These are phyloP conservation scores for Gymnosoma rotundatum DNA, from an alignment of 2,888 invertebrate genomes.

Conservation along the genomic window DNA sequence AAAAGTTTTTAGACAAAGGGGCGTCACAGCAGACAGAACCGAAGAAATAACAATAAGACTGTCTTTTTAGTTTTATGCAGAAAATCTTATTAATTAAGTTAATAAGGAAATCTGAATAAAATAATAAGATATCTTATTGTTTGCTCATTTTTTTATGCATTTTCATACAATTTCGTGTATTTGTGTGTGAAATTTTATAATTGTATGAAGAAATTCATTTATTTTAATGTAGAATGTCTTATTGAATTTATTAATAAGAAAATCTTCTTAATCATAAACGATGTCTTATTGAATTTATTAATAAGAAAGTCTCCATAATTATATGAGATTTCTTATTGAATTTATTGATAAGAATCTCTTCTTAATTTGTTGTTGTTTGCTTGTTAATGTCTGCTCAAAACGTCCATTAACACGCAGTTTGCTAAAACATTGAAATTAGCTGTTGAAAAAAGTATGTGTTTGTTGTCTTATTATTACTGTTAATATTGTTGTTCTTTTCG, in stretches of 20 bases:
- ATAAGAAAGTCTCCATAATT: constrained; percentile 33
- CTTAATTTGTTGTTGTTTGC: constrained; percentile 27
- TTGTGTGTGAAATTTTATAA: constrained; percentile 34
- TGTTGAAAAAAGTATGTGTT: constrained; percentile 31
- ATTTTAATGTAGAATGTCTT: constrained; percentile 32
- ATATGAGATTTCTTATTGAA: constrained; percentile 2
- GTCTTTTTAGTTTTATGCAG: constrained; percentile 37
- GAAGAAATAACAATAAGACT: constrained; percentile 35
- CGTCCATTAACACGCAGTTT: constrained; percentile 27
- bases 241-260: constrained; percentile 39
- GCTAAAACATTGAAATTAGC: constrained; percentile 32
- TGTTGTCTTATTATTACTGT: constrained; percentile 26
- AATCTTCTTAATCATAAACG: constrained; percentile 33
- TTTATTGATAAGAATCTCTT: constrained; percentile 26
- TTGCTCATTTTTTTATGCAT: constrained; percentile 37
- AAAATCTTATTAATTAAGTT: constrained; percentile 37
- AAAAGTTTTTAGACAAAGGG: constrained; percentile 42
- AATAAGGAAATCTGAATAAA: constrained; percentile 22
- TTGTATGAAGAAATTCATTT: constrained; percentile 32
- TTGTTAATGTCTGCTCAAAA: constrained; percentile 30
- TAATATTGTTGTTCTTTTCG: constrained; percentile 27
- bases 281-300: constrained; percentile 17
- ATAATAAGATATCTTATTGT: constrained; percentile 45
- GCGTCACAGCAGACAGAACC: constrained; percentile 32
- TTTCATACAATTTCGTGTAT: constrained; percentile 33